Conservation (phyloP, 2,888 invertebrate genomes). For the Parelbella ahira region DNA sequence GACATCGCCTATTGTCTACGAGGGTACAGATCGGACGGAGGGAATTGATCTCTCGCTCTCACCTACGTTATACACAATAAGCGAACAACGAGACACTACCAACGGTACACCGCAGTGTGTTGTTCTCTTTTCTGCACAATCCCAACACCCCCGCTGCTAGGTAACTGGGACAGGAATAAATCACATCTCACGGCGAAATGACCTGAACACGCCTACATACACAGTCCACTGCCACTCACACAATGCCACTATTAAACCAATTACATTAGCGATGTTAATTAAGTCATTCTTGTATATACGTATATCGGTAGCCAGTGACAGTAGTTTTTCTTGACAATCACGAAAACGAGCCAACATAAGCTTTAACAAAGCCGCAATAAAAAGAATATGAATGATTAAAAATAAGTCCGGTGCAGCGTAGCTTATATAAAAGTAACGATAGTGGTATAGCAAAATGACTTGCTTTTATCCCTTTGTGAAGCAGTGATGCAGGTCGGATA, state of each 20-base stretch:
- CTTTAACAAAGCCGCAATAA: no score
- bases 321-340: no score
- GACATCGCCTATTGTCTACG: slow-evolving; percentile 17
- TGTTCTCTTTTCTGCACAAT: slow-evolving; percentile 13
- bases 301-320: no score
- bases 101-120: slow-evolving; percentile 2
- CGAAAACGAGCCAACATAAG: no score
- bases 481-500: slow-evolving; percentile 31
- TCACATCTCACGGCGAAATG: slow-evolving; percentile 7
- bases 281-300: no score
- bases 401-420: no score
- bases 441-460: background rate
- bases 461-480: slow-evolving; percentile 15
- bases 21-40: slow-evolving; percentile 7
- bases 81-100: slow-evolving; percentile 7
- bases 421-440: no score
- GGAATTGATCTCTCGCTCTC: slow-evolving; percentile 21
- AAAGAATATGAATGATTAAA: no score
- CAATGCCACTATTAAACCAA: no score
- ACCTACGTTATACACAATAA: slow-evolving; percentile 17
- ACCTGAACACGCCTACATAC: slow-evolving; percentile 13
- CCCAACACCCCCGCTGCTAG: slow-evolving; percentile 11
- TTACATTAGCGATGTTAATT: no score
- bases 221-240: no score
- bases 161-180: slow-evolving; percentile 20